Evolutionary conservation across 2,797 vertebrate species (phyloP), one percentile per base, ranked within the genome.

Genomic region (Spinus pinus): DNA sequence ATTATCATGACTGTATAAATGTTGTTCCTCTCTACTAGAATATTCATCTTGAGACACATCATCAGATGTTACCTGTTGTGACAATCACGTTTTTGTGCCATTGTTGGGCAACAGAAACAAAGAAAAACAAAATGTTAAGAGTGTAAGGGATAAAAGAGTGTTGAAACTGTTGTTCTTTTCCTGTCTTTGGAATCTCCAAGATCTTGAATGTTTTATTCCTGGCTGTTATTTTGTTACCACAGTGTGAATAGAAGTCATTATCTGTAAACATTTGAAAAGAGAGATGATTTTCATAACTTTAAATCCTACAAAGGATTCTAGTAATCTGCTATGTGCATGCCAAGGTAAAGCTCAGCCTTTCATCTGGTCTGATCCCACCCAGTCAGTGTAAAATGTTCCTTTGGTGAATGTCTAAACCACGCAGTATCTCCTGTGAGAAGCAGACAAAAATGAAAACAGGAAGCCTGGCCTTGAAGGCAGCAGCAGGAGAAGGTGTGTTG

Each of bases 121-220:
- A 86, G 87, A 70, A 91, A 94, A 94, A 95, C 96, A 90, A 97
- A 96, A 80, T 94, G 97, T 95, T 97, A 41, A 61, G 95, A 95
- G 92, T 86, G 86, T 95, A 87, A 90, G 88, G 96, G 98, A 96
- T 97, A 91, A 97, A 97, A 98, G 97, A 93, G 42, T 57, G n/a
- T 74, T 53, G 93, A 88, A 95, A 96, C 91, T 74, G 90, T 95
- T 90, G 88, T 95, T 94, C 86, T 82, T 71, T 84, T 61, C 89
- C 96, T 86, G 95, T 96, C 96, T 97, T 96, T 94, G 83, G 94
- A 93, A 78, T 71, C 94, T 92, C 84, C 37, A 28, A 94, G 30
- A 94, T 94, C 95, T 96, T 91, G 49, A 86, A 80, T 92, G 82
- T 96, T 96, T 93, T 94, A 80, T 94, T 88, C 93, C 91, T 30